Evolutionary conservation across 1,140 invertebrate species (phyloP).

Genomic region (Polypedilum pembai): DNA sequence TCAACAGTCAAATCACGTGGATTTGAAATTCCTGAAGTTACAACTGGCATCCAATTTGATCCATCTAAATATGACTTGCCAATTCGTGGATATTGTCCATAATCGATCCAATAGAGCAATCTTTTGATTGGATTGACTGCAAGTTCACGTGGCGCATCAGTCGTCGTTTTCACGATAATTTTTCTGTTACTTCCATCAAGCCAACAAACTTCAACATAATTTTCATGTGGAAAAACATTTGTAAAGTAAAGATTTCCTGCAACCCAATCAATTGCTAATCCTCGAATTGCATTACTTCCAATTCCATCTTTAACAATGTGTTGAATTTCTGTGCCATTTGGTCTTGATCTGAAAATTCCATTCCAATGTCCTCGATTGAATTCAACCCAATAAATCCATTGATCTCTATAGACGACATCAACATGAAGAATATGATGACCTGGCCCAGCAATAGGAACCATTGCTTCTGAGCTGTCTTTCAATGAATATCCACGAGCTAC

Average conservation of each 20-base stretch:
- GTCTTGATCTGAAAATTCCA: slow-evolving; percentile 83
- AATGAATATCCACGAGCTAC: slow-evolving; percentile 81
- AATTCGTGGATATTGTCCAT: slow-evolving; percentile 93
- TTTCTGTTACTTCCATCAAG: slow-evolving; percentile 86
- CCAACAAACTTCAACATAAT: slow-evolving; percentile 91
- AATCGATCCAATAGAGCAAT: slow-evolving; percentile 94
- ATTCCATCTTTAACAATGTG: slow-evolving; percentile 85
- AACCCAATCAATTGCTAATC: slow-evolving; percentile 93
- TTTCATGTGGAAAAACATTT: slow-evolving; percentile 95
- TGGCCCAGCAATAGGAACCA: slow-evolving; percentile 82
- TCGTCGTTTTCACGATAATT: slow-evolving; percentile 84
- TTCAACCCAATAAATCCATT: slow-evolving; percentile 96
- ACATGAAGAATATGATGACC: slow-evolving; percentile 86
- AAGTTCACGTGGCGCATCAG: slow-evolving; percentile 85
- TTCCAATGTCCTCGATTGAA: slow-evolving; percentile 85
- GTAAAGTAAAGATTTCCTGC: slow-evolving; percentile 96
- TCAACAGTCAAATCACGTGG: slow-evolving; percentile 92
- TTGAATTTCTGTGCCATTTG: slow-evolving; percentile 79
- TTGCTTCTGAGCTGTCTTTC: slow-evolving; percentile 78
- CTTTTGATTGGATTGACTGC: slow-evolving; percentile 94
- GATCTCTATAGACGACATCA: slow-evolving; percentile 77
- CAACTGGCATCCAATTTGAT: slow-evolving; percentile 75
- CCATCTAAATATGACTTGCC: slow-evolving; percentile 86
- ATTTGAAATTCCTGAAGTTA: slow-evolving; percentile 82
- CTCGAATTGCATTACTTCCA: slow-evolving; percentile 89